Evolutionary conservation across 30 jellyfish, hydroid and myxozoan species (phyloP).

Genomic region (Aurelia aurita complex sp. Pacific): DNA sequence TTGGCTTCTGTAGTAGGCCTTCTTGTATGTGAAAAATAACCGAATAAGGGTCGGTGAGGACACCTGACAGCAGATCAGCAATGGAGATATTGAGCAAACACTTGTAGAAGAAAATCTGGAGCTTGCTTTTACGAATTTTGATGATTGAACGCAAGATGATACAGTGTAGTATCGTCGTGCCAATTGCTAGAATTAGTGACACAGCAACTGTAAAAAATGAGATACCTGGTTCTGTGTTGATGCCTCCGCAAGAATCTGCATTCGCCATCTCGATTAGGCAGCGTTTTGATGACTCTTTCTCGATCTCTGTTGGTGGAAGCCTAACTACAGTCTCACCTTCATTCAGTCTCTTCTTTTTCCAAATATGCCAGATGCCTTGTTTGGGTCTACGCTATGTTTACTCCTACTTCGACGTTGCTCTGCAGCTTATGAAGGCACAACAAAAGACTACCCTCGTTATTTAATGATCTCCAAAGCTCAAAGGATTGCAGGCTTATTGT

Average conservation of each 20-base stretch:
- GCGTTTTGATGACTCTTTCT: neutral
- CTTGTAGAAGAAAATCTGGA: constrained; percentile 33
- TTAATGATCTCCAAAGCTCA: no score
- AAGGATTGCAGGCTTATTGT: no score
- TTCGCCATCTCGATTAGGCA: constrained; percentile 11
- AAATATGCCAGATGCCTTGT: no score
- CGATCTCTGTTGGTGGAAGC: no score
- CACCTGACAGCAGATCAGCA: constrained; percentile 21
- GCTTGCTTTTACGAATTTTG: constrained; percentile 26
- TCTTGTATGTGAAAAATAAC: constrained; percentile 16
- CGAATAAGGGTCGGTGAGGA: constrained; percentile 42
- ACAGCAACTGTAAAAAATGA: constrained; percentile 8
- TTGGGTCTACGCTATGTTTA: no score
- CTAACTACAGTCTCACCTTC: no score
- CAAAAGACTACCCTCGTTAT: no score
- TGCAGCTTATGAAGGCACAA: no score
- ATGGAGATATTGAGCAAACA: constrained; percentile 24
- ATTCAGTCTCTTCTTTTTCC: no score
- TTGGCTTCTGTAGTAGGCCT: constrained; percentile 18
- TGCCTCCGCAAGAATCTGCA: constrained; percentile 31
- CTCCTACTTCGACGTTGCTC: no score
- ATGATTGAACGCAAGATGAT: constrained; percentile 12
- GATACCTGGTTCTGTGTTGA: constrained; percentile 1
- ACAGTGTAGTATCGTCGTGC: constrained; percentile 5
- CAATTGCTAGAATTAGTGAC: neutral